Evolutionary conservation across 2,888 invertebrate species (phyloP).

Genomic region (Pteria penguin): DNA sequence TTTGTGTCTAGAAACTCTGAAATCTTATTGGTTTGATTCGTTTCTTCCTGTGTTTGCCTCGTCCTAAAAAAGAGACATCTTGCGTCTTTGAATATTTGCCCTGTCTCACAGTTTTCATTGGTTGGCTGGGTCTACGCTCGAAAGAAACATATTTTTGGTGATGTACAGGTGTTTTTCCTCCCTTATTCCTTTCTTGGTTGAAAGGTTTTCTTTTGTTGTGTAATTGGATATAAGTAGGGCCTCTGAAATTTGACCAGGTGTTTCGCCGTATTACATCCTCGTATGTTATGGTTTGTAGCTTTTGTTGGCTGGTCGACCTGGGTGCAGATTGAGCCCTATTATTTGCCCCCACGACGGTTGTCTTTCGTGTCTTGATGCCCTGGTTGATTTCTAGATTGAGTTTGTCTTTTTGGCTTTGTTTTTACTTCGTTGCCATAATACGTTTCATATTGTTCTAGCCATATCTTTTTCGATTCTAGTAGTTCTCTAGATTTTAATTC

Average conservation of each 20-base stretch:
- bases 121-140: too few species aligned
- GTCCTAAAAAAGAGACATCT: background rate
- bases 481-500: conserved; percentile 1
- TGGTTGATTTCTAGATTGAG: background rate
- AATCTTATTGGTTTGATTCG: too few species aligned
- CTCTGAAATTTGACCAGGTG: background rate
- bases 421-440: conserved; percentile 4
- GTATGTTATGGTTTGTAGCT: background rate
- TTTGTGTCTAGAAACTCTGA: too few species aligned
- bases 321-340: conserved; percentile 1
- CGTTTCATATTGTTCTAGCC: conserved; percentile 4
- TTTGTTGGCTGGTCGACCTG: conserved; percentile 4
- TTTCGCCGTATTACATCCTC: background rate
- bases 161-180: background rate
- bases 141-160: background rate
- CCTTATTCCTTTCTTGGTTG: background rate
- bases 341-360: background rate
- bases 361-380: background rate
- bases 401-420: conserved; percentile 8
- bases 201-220: background rate
- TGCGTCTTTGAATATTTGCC: too few species aligned
- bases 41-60: too few species aligned
- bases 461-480: conserved; percentile 10
- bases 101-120: too few species aligned
- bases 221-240: background rate